Evolutionary conservation across 2,113 vertebrate genomes (phyloP).

Genomic region (Dasyurus viverrinus): DNA sequence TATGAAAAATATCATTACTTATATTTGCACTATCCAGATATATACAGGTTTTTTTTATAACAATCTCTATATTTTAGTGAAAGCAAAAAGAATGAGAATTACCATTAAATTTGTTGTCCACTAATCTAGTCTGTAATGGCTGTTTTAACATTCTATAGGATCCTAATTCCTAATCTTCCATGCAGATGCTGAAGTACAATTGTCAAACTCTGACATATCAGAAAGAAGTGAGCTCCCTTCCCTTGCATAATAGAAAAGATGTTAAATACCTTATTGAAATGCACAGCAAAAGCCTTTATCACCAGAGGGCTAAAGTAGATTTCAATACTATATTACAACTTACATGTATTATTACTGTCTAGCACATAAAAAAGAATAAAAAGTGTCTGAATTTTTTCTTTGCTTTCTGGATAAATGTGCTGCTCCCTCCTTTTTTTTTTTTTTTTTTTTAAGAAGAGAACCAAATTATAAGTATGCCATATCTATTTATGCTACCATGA

Average conservation of each 20-base stretch:
- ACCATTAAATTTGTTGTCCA: not conserved
- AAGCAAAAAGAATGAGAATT: not conserved
- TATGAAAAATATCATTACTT: not conserved
- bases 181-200: conserved; percentile 28
- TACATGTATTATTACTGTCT: conserved; percentile 59
- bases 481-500: conserved; percentile 37
- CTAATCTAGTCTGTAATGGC: not conserved
- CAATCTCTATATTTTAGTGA: not conserved
- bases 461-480: conserved; percentile 59
- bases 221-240: conserved; percentile 47
- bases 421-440: conserved; percentile 33
- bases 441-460: conserved; percentile 15
- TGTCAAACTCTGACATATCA: conserved; percentile 12
- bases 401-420: not conserved
- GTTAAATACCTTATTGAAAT: conserved; percentile 63
- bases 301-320: conserved; percentile 62
- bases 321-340: conserved; percentile 63
- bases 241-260: conserved; percentile 57
- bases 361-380: conserved; percentile 45
- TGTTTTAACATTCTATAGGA: conserved; percentile 17
- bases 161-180: conserved; percentile 43
- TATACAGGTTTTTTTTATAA: not conserved
- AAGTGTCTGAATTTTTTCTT: conserved; percentile 53
- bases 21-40: not conserved
- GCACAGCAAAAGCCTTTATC: conserved; percentile 57